Conservation (phyloP, 2,888 invertebrate species). For the Schizotus pectinicornis region DNA sequence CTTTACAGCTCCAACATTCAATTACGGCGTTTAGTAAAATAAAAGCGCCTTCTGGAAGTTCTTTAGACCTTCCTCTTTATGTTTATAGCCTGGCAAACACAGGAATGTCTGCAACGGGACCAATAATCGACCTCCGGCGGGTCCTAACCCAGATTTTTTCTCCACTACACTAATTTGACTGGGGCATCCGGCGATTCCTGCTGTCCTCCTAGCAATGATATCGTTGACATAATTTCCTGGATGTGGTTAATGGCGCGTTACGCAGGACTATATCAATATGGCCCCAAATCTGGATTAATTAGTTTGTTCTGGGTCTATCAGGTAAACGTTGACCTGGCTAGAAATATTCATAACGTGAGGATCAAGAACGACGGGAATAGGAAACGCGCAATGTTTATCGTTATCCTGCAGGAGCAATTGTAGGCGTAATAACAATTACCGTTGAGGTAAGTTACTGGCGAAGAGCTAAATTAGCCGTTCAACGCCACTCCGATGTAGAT, state of each 20-base stretch:
- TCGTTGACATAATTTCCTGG: too few species aligned
- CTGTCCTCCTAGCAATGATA: not conserved
- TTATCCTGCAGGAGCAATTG: conserved; percentile 22
- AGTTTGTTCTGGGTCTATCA: conserved; percentile 33
- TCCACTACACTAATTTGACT: not conserved
- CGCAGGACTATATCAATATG: not conserved
- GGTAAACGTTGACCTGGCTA: conserved; percentile 29
- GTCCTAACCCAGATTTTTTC: too few species aligned
- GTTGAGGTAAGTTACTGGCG: conserved; percentile 28
- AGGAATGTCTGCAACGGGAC: too few species aligned
- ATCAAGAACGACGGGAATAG: not conserved
- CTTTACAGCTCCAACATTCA: conserved; percentile 18
- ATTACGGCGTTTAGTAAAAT: conserved; percentile 19
- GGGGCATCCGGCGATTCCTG: not conserved
- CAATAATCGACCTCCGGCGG: too few species aligned
- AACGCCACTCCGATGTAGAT: conserved; percentile 26
- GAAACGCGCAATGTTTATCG: conserved; percentile 19
- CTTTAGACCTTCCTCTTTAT: too few species aligned
- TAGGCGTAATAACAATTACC: conserved; percentile 30
- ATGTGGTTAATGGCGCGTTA: not conserved
- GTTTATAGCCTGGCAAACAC: too few species aligned
- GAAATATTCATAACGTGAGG: conserved; percentile 1
- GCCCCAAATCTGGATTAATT: conserved; percentile 29
- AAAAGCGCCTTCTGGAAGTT: not conserved
- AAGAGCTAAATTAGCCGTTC: conserved; percentile 28